Percentiles rank a stretch among this genome's conserved stretches.
Evolutionary conservation across 2,797 vertebrate species (phyloP).

Genomic region (Sebastolobus altivelis): DNA sequence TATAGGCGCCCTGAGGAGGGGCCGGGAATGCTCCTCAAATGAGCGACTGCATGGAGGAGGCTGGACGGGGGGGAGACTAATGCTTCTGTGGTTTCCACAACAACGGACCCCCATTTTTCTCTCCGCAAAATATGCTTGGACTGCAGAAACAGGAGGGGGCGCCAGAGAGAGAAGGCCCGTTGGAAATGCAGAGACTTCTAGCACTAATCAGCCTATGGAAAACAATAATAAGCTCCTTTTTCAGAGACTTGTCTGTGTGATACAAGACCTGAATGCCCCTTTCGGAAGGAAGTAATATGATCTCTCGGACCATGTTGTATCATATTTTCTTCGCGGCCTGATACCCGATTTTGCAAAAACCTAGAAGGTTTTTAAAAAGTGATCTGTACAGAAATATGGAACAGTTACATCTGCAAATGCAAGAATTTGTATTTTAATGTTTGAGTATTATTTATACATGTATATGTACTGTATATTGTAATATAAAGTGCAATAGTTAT

Average conservation of each 20-base stretch:
- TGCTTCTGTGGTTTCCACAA: conserved; percentile 22
- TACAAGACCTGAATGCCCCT: conserved; percentile 51
- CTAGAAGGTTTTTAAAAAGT: background rate
- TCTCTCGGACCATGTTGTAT: conserved; percentile 69
- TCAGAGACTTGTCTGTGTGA: conserved; percentile 66
- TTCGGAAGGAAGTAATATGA: conserved; percentile 52
- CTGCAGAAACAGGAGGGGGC: conserved; percentile 69
- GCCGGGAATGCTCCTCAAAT: conserved; percentile 1
- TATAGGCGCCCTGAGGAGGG: conserved; percentile 77
- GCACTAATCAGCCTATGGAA: conserved; percentile 62
- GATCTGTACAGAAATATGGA: conserved; percentile 62
- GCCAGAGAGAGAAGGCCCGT: conserved; percentile 39
- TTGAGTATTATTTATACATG: conserved; percentile 83
- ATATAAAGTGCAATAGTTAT: conserved; percentile 82
- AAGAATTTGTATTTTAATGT: conserved; percentile 48
- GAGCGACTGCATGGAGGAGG: conserved; percentile 30
- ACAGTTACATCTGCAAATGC: conserved; percentile 50
- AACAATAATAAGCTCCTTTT: conserved; percentile 60
- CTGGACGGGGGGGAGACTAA: background rate
- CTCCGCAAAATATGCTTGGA: conserved; percentile 72
- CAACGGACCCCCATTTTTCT: conserved; percentile 8
- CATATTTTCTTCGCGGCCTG: conserved; percentile 69
- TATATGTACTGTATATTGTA: conserved; percentile 80
- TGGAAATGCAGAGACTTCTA: conserved; percentile 58
- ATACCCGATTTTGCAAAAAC: conserved; percentile 27